These are phyloP conservation scores for Pelvicachromis taeniatus DNA, from an alignment of 2,113 vertebrate genomes.

Conservation along the genomic window DNA sequence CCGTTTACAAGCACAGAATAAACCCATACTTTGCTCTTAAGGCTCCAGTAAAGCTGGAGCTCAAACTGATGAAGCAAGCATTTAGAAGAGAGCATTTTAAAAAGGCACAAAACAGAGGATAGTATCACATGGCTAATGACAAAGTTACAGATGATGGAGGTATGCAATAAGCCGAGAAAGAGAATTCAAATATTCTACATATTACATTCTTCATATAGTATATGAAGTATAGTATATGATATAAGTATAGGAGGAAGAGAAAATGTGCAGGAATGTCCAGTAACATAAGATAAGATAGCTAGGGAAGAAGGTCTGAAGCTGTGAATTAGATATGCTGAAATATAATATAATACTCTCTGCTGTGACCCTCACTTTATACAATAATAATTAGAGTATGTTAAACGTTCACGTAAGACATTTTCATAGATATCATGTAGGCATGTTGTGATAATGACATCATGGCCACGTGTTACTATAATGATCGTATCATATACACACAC, in stretches of 20 bases:
- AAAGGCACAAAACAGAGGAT: not conserved
- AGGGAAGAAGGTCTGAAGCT: not conserved
- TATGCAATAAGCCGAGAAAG: not conserved
- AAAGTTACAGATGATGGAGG: not conserved
- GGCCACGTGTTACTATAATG: not conserved
- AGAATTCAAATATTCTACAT: not conserved
- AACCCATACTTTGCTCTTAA: not conserved
- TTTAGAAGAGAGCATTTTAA: not conserved
- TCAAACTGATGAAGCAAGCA: not conserved
- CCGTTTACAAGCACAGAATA: slow-evolving; percentile 21
- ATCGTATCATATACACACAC: not conserved
- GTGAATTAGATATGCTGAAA: not conserved
- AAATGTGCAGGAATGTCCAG: not conserved
- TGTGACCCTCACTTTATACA: not conserved
- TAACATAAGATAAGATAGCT: not conserved
- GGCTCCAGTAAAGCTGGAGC: not conserved
- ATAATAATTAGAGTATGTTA: not conserved
- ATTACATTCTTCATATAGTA: not conserved
- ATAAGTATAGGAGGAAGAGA: not conserved
- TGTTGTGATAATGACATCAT: not conserved
- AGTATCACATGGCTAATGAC: not conserved
- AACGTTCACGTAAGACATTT: not conserved
- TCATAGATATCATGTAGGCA: not conserved
- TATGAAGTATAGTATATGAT: no score
- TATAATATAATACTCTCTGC: not conserved